phyloP scores from a whole-genome alignment of 2,797 vertebrate genomes.

The Pseudocheirus occidentalis region DNA sequence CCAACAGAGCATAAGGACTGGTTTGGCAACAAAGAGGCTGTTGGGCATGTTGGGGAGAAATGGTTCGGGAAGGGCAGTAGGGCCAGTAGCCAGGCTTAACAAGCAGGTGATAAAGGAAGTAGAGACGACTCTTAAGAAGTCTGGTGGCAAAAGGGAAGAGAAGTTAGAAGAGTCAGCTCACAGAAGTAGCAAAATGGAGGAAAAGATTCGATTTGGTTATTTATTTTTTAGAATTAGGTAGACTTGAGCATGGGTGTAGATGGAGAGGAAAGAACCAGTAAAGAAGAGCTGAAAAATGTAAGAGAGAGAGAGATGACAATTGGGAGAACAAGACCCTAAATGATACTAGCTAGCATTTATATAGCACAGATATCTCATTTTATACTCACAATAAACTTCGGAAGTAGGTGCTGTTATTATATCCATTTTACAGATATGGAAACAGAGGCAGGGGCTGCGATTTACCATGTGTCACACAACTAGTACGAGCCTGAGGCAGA shows the following conservation, averaged over 20 bases:
- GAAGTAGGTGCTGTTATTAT: neutral
- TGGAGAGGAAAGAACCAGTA: neutral
- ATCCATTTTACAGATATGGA: neutral
- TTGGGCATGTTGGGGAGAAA: neutral
- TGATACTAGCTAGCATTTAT: neutral
- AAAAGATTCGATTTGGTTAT: neutral
- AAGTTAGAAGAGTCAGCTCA: neutral
- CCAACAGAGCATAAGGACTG: too few species aligned
- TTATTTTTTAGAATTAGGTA: neutral
- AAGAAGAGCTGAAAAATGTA: neutral
- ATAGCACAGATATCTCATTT: neutral
- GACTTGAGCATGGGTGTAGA: neutral
- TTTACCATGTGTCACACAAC: neutral
- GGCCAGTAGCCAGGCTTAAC: neutral
- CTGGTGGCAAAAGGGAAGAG: neutral
- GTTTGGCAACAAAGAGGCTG: too few species aligned
- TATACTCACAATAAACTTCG: neutral
- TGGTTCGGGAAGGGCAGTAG: neutral
- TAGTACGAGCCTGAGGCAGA: neutral
- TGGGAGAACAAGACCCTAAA: neutral
- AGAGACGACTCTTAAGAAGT: neutral
- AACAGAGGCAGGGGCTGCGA: neutral
- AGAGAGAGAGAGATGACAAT: neutral
- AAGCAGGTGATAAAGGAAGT: neutral
- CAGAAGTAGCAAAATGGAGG: neutral